Percentiles rank a stretch among this genome's conserved stretches.
These are phyloP conservation scores for Sebastes vulpes DNA, from an alignment of 2,797 vertebrate genomes.

Conservation along the genomic window DNA sequence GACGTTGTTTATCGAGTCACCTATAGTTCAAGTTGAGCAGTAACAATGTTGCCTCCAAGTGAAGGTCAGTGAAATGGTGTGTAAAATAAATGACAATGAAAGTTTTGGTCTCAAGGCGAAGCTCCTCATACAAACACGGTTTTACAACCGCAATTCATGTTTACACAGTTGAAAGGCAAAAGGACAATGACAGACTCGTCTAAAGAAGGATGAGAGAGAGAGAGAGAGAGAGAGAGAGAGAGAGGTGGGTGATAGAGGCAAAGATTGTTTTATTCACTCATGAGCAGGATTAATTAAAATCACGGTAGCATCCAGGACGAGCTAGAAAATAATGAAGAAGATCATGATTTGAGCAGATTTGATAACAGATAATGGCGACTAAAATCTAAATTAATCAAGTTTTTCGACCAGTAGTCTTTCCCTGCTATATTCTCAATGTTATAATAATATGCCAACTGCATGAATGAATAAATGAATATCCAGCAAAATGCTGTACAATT, in stretches of 20 bases:
- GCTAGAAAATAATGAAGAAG: background rate
- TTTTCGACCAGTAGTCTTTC: background rate
- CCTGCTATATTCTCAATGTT: background rate
- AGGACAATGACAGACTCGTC: background rate
- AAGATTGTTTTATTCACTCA: background rate
- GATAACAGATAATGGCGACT: background rate
- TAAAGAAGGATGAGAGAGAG: background rate
- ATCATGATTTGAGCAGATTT: background rate
- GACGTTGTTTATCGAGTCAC: constrained; percentile 5
- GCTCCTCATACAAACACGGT: background rate
- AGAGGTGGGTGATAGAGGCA: background rate
- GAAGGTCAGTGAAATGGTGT: constrained; percentile 26
- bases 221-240: too few relatives aligned
- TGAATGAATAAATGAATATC: background rate
- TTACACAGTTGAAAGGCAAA: constrained; percentile 50
- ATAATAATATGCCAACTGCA: background rate
- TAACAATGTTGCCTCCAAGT: constrained; percentile 6
- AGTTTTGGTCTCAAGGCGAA: constrained; percentile 47
- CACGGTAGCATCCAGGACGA: background rate
- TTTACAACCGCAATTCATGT: constrained; percentile 44
- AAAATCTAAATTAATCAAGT: background rate
- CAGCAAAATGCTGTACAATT: background rate
- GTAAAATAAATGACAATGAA: constrained; percentile 33
- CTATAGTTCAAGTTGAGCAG: background rate
- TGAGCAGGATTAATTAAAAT: constrained; percentile 12